Base-by-base conservation (phyloP, 2,113 vertebrate genomes). In the Zapus hudsonius region DNA sequence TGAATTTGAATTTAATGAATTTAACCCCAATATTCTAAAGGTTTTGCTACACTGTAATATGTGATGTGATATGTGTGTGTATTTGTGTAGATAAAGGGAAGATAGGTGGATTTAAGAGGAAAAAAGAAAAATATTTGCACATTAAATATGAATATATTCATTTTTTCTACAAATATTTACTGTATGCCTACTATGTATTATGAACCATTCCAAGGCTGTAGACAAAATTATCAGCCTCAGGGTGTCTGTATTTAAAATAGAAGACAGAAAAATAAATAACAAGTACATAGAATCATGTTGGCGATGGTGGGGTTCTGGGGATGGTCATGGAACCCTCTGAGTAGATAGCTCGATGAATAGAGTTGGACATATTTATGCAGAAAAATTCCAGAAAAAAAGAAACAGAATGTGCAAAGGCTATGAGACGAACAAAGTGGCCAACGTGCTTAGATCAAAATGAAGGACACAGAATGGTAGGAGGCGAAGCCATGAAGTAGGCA, bases 81-180 rank as follows among this genome's bases (percentile, higher is more conserved):
- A 16, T 7, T 5, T 87, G 36, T 33, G 55, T 36, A 44, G 23
- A 25, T 25, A 23, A 44, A 6, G 27, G 36, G 2, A 27, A 31
- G 4, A 17, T 69, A 74, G 23, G 23, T 75, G 31, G 69, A 44
- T 36, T 73, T 87, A 75, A 55, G 31, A 76, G 16, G 25, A 72
- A 61, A 15, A 64, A 5, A 78, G 13, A 66, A 78, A 89, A 47
- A 76, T 33, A 88, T 36, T 16, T 31, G 6, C 91, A 91, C 17
- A 67, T 33, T 89, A 91, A 87, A 29, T 47, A 86, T 59, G 23
- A 89, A 95, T 55, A 10, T 29, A 40, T 78, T 82, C 23, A 70
- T 87, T 95, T 91, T 27, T 92, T 83, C 72, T 72, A 81, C 29
- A 86, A 70, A 80, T 89, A 91, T 80, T 84, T 95, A 61, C 33